Base-by-base conservation (phyloP, 2,113 vertebrate species). In the Lagopus muta region DNA sequence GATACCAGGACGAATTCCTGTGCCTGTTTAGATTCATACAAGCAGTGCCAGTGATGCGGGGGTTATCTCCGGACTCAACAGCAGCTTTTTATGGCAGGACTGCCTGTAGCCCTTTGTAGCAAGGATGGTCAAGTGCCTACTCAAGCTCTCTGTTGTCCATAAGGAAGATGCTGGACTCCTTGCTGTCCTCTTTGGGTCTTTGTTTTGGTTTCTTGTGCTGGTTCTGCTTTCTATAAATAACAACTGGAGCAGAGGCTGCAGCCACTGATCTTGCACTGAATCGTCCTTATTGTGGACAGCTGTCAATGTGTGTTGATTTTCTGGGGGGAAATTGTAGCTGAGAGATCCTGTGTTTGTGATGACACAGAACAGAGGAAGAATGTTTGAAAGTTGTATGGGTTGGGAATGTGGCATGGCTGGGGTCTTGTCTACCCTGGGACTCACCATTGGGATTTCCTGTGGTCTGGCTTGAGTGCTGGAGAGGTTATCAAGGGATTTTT, bases 221-320 rank as follows among this genome's bases (percentile, higher is more conserved):
- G 60, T 94, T 95, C 94, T 91, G 45, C 82, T 95, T 94, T 94
- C 88, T 89, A 5, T 91, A 80, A 91, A 80, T 94, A 91, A 43
- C 28, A 22, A 1, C 34, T 24, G 69, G 55, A 90, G 86, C 76
- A 62, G 54, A 88, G 66, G 72, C 88, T 70, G 50, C 72, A 82
- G 75, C 71, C 57, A 10, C 34, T 54, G 62, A n/a, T 48, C 62
- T 74, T 82, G 45, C 5, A 1, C 16, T 40, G 47, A 28, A 28
- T 6, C 70, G 82, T 42, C 45, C 50, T 30, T 17, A 21, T 45
- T 1, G 1, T 22, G 30, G 45, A 16, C 75, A 88, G 42, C 76
- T 66, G 67, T 83, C 40, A 30, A 27, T 32, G 28, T 58, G 2
- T 17, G 36, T 32, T 42, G n/a, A 1, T 5, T 77, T 82, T 80